Conservation (phyloP, 2,797 vertebrate species). For the Chaetodon trifasciatus region DNA sequence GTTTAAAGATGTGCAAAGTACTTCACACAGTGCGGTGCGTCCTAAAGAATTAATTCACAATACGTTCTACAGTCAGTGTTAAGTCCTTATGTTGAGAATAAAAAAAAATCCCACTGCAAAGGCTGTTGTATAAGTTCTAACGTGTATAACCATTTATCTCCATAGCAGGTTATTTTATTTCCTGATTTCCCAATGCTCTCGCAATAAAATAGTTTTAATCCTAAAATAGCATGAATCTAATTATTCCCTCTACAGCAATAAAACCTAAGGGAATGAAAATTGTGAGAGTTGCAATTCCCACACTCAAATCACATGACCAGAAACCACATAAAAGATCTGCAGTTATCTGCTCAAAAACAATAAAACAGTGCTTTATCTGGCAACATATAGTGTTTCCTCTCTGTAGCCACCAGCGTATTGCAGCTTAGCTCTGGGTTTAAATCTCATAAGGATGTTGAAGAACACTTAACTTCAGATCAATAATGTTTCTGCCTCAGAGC, state of each 20-base stretch:
- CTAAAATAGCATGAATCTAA: conserved; percentile 34
- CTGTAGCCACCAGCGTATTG: conserved; percentile 37
- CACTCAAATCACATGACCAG: conserved; percentile 44
- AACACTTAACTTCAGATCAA: conserved; percentile 77
- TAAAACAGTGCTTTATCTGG: conserved; percentile 50
- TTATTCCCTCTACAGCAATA: conserved; percentile 45
- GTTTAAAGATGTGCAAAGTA: neutral
- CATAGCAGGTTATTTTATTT: conserved; percentile 41
- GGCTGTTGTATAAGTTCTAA: conserved; percentile 2
- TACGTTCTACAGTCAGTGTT: neutral
- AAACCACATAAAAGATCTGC: conserved; percentile 53
- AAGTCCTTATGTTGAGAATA: neutral
- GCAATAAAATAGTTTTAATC: conserved; percentile 48
- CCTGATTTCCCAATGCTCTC: conserved; percentile 30
- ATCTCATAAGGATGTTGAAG: conserved; percentile 72
- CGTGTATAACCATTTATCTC: conserved; percentile 35
- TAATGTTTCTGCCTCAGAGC: conserved; percentile 70
- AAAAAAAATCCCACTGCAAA: conserved; percentile 14
- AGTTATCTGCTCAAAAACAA: conserved; percentile 59
- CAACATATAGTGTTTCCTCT: conserved; percentile 50
- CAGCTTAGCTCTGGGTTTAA: conserved; percentile 49
- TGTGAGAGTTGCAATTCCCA: conserved; percentile 35
- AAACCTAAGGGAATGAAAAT: conserved; percentile 44
- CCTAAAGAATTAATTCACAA: neutral
- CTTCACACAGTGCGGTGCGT: neutral